Conservation (phyloP, 2,797 vertebrate species). For the Gallinago stenura region DNA sequence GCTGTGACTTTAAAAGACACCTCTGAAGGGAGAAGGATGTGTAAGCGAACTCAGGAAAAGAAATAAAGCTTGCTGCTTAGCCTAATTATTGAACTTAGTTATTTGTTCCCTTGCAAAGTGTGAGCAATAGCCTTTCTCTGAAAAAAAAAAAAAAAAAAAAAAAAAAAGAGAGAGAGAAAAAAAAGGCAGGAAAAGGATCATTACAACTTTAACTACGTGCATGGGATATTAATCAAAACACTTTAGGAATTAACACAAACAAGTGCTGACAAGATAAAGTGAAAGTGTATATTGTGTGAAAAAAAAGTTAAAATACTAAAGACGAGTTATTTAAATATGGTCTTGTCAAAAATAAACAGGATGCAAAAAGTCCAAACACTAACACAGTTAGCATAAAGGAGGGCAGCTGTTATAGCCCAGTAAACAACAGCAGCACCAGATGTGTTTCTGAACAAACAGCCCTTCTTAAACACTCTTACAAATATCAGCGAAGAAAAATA, state of each 20-base stretch:
- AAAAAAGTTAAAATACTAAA: constrained; percentile 20
- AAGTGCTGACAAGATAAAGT: background rate
- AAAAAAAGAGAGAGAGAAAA: background rate
- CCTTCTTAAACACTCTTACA: constrained; percentile 77
- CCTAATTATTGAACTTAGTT: background rate
- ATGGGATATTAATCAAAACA: constrained; percentile 48
- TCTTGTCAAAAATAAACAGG: constrained; percentile 81
- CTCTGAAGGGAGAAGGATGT: constrained; percentile 20
- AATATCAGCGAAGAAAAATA: constrained; percentile 78
- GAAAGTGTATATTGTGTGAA: background rate
- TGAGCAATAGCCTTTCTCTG: background rate
- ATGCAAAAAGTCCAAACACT: constrained; percentile 60
- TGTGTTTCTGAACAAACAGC: constrained; percentile 87
- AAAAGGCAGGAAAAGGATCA: background rate
- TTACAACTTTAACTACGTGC: constrained; percentile 34
- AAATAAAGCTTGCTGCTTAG: constrained; percentile 22
- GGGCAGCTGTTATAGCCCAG: constrained; percentile 80
- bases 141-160: background rate
- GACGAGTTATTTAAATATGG: constrained; percentile 67
- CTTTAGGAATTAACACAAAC: background rate
- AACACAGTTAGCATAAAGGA: constrained; percentile 69
- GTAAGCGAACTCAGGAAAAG: constrained; percentile 21
- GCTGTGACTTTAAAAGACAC: constrained; percentile 47
- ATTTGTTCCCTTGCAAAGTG: constrained; percentile 26
- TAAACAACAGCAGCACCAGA: constrained; percentile 86